These are phyloP conservation scores for Staurois parvus DNA, from an alignment of 2,797 vertebrate genomes.

Conservation along the genomic window DNA sequence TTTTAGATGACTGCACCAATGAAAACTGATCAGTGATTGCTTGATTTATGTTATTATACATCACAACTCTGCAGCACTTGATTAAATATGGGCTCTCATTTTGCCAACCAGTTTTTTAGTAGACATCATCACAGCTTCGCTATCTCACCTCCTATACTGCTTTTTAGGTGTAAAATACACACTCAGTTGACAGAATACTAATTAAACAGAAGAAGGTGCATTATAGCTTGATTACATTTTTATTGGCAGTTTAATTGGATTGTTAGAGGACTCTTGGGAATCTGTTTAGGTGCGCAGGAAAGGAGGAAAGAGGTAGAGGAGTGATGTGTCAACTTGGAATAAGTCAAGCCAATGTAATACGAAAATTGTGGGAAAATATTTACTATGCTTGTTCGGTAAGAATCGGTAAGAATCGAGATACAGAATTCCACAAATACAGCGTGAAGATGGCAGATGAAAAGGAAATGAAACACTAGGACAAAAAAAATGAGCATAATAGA, in stretches of 20 bases:
- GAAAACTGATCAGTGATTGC: too few species aligned
- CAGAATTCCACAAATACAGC: background rate
- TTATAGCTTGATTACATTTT: conserved; percentile 85
- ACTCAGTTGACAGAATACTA: conserved; percentile 80
- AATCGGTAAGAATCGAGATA: background rate
- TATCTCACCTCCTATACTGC: too few species aligned
- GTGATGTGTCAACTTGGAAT: background rate
- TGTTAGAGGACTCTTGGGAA: conserved; percentile 73
- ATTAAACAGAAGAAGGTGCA: conserved; percentile 88
- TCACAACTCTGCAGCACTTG: too few species aligned
- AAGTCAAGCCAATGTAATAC: background rate
- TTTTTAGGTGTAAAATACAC: conserved; percentile 72
- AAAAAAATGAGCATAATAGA: background rate
- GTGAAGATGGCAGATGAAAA: conserved; percentile 9
- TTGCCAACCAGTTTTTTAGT: too few species aligned
- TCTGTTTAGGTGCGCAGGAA: conserved; percentile 49
- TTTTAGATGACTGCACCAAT: too few species aligned
- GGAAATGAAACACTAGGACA: background rate
- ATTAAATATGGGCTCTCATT: too few species aligned
- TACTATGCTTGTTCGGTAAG: background rate
- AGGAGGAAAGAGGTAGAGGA: background rate
- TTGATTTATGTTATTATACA: too few species aligned
- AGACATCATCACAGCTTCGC: too few species aligned
- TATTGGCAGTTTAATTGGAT: conserved; percentile 79
- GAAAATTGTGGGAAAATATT: background rate